Evolutionary conservation across 1,140 invertebrate genomes (phyloP).

Genomic region (Anagrus nilaparvatae): DNA sequence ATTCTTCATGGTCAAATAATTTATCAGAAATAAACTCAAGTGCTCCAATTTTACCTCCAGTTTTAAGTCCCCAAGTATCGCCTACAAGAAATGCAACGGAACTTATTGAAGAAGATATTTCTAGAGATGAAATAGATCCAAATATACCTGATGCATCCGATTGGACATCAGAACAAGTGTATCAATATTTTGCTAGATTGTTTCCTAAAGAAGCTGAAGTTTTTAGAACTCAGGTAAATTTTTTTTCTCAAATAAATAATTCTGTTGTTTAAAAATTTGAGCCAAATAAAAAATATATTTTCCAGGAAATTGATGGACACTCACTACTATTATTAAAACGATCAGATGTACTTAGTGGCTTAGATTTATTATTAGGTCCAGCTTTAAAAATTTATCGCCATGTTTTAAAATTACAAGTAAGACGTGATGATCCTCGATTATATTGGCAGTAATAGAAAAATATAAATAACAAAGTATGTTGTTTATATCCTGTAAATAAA

Average conservation of each 20-base stretch:
- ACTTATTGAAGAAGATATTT: constrained; percentile 28
- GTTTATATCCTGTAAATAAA: no score
- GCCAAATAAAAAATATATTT: constrained; percentile 17
- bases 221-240: constrained; percentile 65
- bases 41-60: constrained; percentile 26
- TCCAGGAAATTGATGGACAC: constrained; percentile 80
- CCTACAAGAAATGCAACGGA: constrained; percentile 29
- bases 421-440: constrained; percentile 55
- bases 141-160: constrained; percentile 66
- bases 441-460: no score
- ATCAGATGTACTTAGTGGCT: constrained; percentile 65
- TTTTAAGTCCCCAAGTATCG: constrained; percentile 37
- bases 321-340: constrained; percentile 69
- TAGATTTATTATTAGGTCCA: constrained; percentile 72
- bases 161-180: constrained; percentile 75
- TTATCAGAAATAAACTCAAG: constrained; percentile 4
- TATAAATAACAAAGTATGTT: no score
- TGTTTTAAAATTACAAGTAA: constrained; percentile 57
- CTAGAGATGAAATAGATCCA: constrained; percentile 44
- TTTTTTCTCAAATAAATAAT: not conserved
- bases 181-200: constrained; percentile 63
- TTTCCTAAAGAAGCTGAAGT: constrained; percentile 65
- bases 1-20: constrained; percentile 29
- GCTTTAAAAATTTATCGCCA: constrained; percentile 79
- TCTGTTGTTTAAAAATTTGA: not conserved